Base-by-base conservation (phyloP, 2,797 vertebrate species). In the Clarias pachynema region DNA sequence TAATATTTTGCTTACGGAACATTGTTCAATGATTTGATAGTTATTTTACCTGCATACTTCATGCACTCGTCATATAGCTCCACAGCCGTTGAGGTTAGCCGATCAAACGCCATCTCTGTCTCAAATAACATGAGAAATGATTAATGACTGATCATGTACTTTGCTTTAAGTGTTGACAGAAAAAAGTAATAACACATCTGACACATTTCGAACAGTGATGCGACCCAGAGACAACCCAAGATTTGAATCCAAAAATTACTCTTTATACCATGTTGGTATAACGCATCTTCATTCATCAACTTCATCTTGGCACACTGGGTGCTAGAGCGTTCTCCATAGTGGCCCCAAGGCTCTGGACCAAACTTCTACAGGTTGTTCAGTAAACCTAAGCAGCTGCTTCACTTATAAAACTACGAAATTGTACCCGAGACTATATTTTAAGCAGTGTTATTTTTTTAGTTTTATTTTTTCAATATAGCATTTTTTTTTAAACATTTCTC, bases 61-160 rank as follows among this genome's bases (percentile, higher is more conserved):
- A 99, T 93, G 95, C 96, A 97, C 78, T 95, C 94, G 84, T 97
- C 96, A 81, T 99, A 99, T 83, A 97, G 92, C 12, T 92, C 92
- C 0, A 95, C 94, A 1, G 95, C 97, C 15, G 96, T 96, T 0
- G 96, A 95, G 83, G 96, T 97, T 77, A 99, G 92, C 74, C 96
- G 93, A 40, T 90, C 92, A 56, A 98, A 91, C n/a, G 95, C 96
- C 98, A 99, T 99, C 91, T 94, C 94, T 91, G 84, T 83, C 72
- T 86, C 65, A 87, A 72, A 34, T 7, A 72, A 26, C 0, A 86
- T 69, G 40, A 86, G 79, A 63, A 78, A 26, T 4, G 8, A 40
- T 66, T 75, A 22, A 73, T 29, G 8, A 73, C 20, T 31, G 53
- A 22, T 59, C 24, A 34, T 59, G 16, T 2, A 62, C 24, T 37